These are phyloP conservation scores for Egretta garzetta DNA, from an alignment of 2,113 vertebrate genomes.

Conservation along the genomic window DNA sequence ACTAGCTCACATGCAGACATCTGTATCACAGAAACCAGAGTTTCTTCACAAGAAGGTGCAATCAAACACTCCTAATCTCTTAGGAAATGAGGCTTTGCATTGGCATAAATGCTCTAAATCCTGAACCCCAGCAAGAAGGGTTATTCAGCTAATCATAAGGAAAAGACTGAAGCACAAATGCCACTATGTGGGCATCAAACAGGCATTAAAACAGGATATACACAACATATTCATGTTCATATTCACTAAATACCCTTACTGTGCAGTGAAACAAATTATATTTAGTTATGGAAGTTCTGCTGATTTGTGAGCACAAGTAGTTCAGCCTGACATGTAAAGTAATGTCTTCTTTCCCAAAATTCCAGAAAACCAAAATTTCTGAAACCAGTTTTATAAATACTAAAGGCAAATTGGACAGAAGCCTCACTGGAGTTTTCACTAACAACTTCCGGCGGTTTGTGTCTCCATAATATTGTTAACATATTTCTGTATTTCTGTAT, in stretches of 20 bases:
- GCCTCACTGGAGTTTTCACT: neutral
- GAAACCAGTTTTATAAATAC: neutral
- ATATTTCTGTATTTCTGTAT: neutral
- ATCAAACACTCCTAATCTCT: neutral
- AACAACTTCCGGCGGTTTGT: neutral
- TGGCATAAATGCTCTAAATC: neutral
- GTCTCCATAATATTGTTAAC: neutral
- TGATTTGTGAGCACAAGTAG: neutral
- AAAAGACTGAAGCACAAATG: neutral
- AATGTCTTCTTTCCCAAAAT: neutral
- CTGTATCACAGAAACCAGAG: neutral
- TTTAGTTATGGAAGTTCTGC: neutral
- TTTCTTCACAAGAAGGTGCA: neutral
- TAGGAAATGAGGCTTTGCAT: neutral
- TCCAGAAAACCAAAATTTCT: neutral
- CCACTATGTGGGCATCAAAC: neutral
- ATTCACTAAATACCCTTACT: neutral
- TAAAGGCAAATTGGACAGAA: neutral
- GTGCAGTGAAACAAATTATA: neutral
- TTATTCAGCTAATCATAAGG: neutral
- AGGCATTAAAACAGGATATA: neutral
- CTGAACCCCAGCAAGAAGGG: neutral
- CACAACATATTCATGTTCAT: neutral
- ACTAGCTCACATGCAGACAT: neutral
- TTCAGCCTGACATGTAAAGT: neutral